Evolutionary conservation across 2,113 vertebrate species (phyloP).

Genomic region (Corythaeola cristata): DNA sequence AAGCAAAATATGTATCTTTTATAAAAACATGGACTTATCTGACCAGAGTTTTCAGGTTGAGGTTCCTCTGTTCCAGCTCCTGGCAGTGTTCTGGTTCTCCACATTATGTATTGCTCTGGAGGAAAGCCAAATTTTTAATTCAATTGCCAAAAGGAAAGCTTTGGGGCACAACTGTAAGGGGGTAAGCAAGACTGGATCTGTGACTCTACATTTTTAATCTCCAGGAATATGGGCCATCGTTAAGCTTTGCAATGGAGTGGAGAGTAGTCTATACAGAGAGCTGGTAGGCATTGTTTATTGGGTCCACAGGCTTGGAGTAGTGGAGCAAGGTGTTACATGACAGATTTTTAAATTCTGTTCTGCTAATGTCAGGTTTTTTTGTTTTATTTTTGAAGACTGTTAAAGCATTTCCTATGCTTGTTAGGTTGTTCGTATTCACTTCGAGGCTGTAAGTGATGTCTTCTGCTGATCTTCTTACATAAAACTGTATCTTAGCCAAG

Average conservation of each 20-base stretch:
- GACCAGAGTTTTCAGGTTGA: background rate
- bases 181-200: background rate
- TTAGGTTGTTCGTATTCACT: background rate
- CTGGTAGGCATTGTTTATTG: background rate
- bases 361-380: background rate
- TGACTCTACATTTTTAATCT: background rate
- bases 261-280: background rate
- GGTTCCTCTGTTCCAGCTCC: background rate
- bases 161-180: background rate
- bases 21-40: background rate
- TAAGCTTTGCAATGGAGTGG: background rate
- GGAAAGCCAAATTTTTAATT: background rate
- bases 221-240: background rate
- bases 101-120: background rate
- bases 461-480: constrained; percentile 1
- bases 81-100: background rate
- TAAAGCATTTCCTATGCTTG: background rate
- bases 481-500: background rate
- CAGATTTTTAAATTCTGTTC: background rate
- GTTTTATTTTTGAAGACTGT: background rate
- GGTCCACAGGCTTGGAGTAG: background rate
- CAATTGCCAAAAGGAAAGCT: background rate
- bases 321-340: background rate
- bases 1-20: background rate
- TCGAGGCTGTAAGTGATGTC: background rate